Base-by-base conservation (phyloP, 2,797 vertebrate genomes). In the Ctenosaura bakeri region DNA sequence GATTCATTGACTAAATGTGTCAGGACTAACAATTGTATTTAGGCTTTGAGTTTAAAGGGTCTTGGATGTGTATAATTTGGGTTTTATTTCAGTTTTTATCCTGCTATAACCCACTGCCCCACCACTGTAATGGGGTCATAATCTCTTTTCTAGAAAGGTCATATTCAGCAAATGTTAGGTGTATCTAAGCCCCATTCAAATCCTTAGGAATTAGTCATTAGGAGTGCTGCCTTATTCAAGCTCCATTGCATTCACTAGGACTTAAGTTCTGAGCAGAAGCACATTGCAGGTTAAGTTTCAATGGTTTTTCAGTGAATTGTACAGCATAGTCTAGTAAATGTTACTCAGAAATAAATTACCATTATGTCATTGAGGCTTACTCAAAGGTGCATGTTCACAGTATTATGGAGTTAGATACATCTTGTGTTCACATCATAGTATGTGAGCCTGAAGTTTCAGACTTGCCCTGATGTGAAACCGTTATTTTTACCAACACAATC, bases 401-500 rank as follows among this genome's bases (percentile, higher is more conserved):
- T 6, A 86, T 62, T 78, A 6, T 2, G 26, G 42, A 46, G 42
- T 46, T 64, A 79, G 59, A 32, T 78, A 42, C 46, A 64, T 78
- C 12, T 38, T 18, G 38, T 50, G 35, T 74, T 83, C 81, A 62
- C 42, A 66, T 78, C 87, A 92, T 89, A 88, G 90, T 86, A 90
- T 94, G 42, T 94, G 86, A 91, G 91, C 42, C 32, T 86, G 0
- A 91, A 0, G 71, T 93, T 94, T 95, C 93, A 83, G 42, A 87
- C 94, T 96, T 96, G 86, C 94, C 94, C 91, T 85, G 82, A 86
- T 94, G 87, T 85, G 88, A 93, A 94, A 91, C 89, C 88, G 93
- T 92, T 94, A 86, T 95, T 96, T 95, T 96, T 95, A 95, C 95
- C 94, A 93, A 94, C 95, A 93, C 93, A 93, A 91, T 94, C 92